Base-by-base conservation (phyloP, 2,113 vertebrate species). In the Hystrix brachyura region DNA sequence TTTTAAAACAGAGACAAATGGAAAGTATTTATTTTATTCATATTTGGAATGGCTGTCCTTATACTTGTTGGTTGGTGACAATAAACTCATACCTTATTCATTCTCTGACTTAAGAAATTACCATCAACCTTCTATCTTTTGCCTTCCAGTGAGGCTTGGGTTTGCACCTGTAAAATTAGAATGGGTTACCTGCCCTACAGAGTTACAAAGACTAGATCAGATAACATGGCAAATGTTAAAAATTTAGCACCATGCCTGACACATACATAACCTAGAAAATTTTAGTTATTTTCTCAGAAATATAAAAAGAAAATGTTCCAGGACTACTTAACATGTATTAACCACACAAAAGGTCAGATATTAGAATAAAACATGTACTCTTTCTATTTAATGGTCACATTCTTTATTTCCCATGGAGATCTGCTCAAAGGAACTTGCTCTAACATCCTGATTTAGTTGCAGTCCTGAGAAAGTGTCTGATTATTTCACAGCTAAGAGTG, bases 161-260 rank as follows among this genome's bases (percentile, higher is more conserved):
- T 53, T 90, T 94, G 82, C 60, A 62, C 21, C 72, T 88, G 51
- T 83, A 84, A 78, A 86, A 95, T 83, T 71, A 76, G 53, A 87
- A 65, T 71, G 72, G 81, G 87, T 87, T 32, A 85, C 8, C 34
- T 87, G 59, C 5, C 64, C 25, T 84, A 43, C 17, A 85, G 59
- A 34, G n/a, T 55, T 81, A 85, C 1, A 19, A 88, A 43, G 69
- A 48, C 60, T 87, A 95, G 84, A 60, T 82, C 94, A 90, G 81
- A 64, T 69, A 92, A 88, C 3, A 25, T 51, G 53, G 91, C 84
- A 95, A 80, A 94, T 78, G 27, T 87, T 27, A 90, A 90, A 85
- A 53, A 92, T 53, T 96, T 90, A 94, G 29, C 19, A 55, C 14
- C 90, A 25, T 87, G 85, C 48, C 62, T 95, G 94, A 91, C 76